phyloP scores from a whole-genome alignment of 2,113 vertebrate genomes.

The Dasyurus viverrinus region DNA sequence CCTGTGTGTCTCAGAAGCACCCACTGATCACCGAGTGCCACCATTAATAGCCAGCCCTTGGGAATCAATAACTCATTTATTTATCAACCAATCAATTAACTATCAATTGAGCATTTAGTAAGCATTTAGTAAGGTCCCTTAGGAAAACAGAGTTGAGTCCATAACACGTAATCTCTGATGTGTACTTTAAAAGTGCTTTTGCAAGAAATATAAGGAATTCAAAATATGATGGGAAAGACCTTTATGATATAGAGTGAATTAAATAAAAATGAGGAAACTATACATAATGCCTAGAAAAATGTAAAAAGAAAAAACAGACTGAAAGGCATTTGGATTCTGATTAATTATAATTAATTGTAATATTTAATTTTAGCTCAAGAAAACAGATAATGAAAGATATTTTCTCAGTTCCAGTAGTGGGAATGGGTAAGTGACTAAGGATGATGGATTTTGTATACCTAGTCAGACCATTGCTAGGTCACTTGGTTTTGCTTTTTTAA shows the following conservation, averaged over 20 bases:
- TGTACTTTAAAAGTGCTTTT: neutral
- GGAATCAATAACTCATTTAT: neutral
- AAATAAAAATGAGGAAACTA: neutral
- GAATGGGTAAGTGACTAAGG: neutral
- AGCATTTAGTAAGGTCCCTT: neutral
- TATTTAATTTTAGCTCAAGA: neutral
- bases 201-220: neutral
- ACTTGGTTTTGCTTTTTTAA: neutral
- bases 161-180: neutral
- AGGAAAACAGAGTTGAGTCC: neutral
- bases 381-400: neutral
- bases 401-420: neutral
- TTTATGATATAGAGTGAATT: neutral
- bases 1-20: neutral
- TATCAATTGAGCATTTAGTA: neutral
- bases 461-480: neutral
- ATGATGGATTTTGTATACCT: neutral
- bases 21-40: neutral
- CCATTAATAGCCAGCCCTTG: neutral
- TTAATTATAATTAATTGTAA: neutral
- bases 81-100: neutral
- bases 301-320: neutral
- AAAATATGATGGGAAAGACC: neutral
- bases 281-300: neutral
- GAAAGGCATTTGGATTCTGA: neutral